These are phyloP conservation scores for Watsonalla binaria DNA, from an alignment of 2,888 invertebrate genomes.

Conservation along the genomic window DNA sequence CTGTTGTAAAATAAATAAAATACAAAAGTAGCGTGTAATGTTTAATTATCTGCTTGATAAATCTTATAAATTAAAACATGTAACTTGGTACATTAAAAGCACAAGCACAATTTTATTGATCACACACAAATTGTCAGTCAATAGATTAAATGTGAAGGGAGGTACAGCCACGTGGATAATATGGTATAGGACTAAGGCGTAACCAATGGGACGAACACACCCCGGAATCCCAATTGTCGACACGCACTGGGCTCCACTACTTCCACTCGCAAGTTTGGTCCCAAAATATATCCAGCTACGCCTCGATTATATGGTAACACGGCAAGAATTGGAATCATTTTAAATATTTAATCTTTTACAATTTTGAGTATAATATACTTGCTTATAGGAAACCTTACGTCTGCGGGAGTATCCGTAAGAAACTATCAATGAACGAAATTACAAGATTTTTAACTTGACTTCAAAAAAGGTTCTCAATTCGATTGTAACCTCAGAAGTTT, in stretches of 20 bases:
- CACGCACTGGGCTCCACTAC: constrained; percentile 47
- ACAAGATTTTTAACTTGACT: too few species aligned
- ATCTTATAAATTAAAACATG: constrained; percentile 60
- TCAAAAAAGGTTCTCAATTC: too few species aligned
- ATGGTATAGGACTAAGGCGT: constrained; percentile 55
- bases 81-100: constrained; percentile 75
- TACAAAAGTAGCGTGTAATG: constrained; percentile 53
- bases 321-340: too few species aligned
- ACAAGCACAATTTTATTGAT: constrained; percentile 70
- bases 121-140: constrained; percentile 71
- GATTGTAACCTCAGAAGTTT: too few species aligned
- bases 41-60: constrained; percentile 66
- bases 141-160: constrained; percentile 65
- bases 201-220: constrained; percentile 65
- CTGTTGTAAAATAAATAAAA: constrained; percentile 31
- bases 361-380: too few species aligned
- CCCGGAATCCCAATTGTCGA: constrained; percentile 37
- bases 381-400: too few species aligned
- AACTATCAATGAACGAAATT: too few species aligned
- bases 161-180: constrained; percentile 41
- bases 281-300: constrained; percentile 66
- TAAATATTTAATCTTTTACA: too few species aligned
- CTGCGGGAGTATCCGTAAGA: too few species aligned
- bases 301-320: constrained; percentile 31
- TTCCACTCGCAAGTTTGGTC: constrained; percentile 59